phyloP scores from a whole-genome alignment of 92 coral and sea anemone species.

The Epizoanthus rinbou region DNA sequence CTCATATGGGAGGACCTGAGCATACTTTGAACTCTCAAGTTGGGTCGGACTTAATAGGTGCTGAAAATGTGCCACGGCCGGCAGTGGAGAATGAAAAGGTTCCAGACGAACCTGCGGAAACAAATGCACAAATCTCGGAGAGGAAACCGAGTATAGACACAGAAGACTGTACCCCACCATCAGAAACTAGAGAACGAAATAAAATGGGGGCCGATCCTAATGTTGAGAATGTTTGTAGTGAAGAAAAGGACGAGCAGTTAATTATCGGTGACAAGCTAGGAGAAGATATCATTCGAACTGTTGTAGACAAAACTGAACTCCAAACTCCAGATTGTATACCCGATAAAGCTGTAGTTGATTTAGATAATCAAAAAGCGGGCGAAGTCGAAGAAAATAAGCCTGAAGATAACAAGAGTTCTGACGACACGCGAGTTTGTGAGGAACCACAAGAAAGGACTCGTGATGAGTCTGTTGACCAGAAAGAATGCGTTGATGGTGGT shows the following conservation, averaged over 20 bases:
- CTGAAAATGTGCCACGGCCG: not conserved
- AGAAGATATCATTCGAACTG: not conserved
- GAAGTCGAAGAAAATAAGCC: not conserved
- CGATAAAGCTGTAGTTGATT: not conserved
- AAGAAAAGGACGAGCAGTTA: not conserved
- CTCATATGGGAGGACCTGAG: not conserved
- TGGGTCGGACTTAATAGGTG: not conserved
- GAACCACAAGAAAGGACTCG: not conserved
- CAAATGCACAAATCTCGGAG: not conserved
- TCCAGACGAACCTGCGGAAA: not conserved
- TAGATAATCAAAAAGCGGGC: not conserved
- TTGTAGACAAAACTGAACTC: not conserved
- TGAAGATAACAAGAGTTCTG: not conserved
- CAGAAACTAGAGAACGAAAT: not conserved
- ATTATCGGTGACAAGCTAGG: not conserved
- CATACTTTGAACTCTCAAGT: not conserved
- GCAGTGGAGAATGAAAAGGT: not conserved
- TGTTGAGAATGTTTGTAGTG: not conserved
- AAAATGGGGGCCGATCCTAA: not conserved
- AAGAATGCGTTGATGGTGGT: not conserved
- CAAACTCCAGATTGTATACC: not conserved
- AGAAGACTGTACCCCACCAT: not conserved
- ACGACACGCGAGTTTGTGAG: not conserved
- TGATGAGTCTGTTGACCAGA: constrained; percentile 2
- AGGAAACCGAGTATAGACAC: not conserved